Percentiles rank a stretch among this genome's conserved stretches.
Evolutionary conservation across 2,113 vertebrate genomes (phyloP).

Genomic region (Gallinago paraguaiae): DNA sequence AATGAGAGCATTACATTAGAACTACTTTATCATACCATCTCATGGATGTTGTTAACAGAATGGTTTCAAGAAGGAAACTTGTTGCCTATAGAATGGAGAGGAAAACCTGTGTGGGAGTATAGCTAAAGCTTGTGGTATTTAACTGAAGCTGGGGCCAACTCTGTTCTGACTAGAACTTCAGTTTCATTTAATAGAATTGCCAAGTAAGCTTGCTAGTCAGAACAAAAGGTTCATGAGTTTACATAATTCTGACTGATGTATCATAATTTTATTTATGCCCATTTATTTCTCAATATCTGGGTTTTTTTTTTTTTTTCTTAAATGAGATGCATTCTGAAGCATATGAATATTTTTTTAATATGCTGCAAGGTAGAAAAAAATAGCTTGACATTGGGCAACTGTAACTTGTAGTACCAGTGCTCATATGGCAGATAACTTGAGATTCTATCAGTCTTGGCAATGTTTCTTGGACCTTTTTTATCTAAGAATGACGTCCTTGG

Average conservation of each 20-base stretch:
- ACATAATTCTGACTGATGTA: neutral
- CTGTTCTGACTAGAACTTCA: neutral
- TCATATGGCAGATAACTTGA: neutral
- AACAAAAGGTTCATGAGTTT: neutral
- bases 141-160: neutral
- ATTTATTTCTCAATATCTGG: neutral
- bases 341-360: neutral
- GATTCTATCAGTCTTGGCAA: neutral
- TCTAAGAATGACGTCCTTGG: conserved; percentile 12
- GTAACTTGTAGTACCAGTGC: neutral
- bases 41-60: neutral
- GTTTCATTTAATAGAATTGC: neutral
- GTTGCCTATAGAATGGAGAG: neutral
- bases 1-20: neutral
- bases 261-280: neutral
- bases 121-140: neutral
- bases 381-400: neutral
- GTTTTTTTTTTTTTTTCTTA: neutral
- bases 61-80: neutral
- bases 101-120: neutral
- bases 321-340: neutral
- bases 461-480: neutral
- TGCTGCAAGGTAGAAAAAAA: neutral
- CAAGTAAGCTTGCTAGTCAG: neutral
- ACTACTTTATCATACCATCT: neutral